Conservation (phyloP, 2,888 invertebrate genomes). For the Hylaea fasciaria region DNA sequence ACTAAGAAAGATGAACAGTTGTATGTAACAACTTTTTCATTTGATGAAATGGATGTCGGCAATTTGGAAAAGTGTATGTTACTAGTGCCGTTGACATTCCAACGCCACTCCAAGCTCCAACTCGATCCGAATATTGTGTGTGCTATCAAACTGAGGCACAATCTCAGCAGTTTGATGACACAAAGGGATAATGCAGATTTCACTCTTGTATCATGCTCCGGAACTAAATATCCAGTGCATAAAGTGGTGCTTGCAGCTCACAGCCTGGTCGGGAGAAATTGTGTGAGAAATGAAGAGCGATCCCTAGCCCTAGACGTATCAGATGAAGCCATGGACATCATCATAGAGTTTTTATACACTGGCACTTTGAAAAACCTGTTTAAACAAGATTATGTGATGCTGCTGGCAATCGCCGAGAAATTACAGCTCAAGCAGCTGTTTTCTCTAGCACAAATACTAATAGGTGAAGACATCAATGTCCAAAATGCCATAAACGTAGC, state of each 20-base stretch:
- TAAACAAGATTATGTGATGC: constrained; percentile 57
- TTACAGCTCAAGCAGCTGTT: constrained; percentile 61
- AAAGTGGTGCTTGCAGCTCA: constrained; percentile 68
- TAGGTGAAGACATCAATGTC: constrained; percentile 59
- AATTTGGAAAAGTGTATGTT: constrained; percentile 49
- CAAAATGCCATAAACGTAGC: constrained; percentile 69
- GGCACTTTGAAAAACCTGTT: constrained; percentile 62
- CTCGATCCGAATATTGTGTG: constrained; percentile 52
- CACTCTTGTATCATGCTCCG: constrained; percentile 55
- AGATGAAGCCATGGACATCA: constrained; percentile 64
- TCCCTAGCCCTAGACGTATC: constrained; percentile 55
- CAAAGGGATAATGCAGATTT: constrained; percentile 65
- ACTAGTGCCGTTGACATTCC: constrained; percentile 62
- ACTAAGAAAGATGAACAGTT: constrained; percentile 55
- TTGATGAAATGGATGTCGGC: constrained; percentile 49
- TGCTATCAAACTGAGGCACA: constrained; percentile 62
- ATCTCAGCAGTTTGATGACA: constrained; percentile 35
- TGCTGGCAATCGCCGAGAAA: constrained; percentile 62
- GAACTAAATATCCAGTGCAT: constrained; percentile 62
- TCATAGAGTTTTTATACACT: constrained; percentile 69
- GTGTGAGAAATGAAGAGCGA: constrained; percentile 51
- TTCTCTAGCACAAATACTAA: constrained; percentile 54
- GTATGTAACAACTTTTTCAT: constrained; percentile 64
- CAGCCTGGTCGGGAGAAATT: constrained; percentile 60
- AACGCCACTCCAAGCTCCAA: constrained; percentile 50